Conservation (phyloP, 1,140 invertebrate species). For the Sminthurinus signatus region DNA sequence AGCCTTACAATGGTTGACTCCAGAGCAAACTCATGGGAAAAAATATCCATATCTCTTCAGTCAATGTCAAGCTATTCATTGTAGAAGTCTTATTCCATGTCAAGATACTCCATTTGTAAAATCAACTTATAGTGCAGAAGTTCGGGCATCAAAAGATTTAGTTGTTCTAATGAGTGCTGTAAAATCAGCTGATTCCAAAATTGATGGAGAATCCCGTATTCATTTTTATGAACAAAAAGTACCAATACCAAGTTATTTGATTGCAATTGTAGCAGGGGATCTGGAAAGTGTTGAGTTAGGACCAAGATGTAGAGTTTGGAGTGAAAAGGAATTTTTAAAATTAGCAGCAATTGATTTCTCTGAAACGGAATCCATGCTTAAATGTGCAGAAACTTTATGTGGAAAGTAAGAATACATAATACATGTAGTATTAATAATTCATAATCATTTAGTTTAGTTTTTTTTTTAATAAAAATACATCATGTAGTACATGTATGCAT, state of each 20-base stretch:
- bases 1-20: conserved; percentile 52
- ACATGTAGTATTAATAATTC: no score
- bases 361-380: conserved; percentile 76
- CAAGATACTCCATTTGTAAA: conserved; percentile 90
- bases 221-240: conserved; percentile 69
- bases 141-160: conserved; percentile 64
- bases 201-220: conserved; percentile 32
- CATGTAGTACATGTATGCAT: background rate
- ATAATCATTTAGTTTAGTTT: no score
- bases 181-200: conserved; percentile 17
- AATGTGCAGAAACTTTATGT: conserved; percentile 62
- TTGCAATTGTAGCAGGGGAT: conserved; percentile 80
- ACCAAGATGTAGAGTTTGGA: conserved; percentile 76
- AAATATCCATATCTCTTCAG: conserved; percentile 84
- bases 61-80: conserved; percentile 68
- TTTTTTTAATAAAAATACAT: conserved; percentile 42
- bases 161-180: conserved; percentile 87
- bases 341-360: conserved; percentile 78
- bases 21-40: conserved; percentile 80
- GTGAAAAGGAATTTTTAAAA: conserved; percentile 78
- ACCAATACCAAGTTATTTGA: conserved; percentile 65
- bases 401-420: no score
- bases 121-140: conserved; percentile 72
- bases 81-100: conserved; percentile 77
- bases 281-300: conserved; percentile 70